Conservation (phyloP, 2,888 invertebrate genomes). For the Sinhomidia bicolor region DNA sequence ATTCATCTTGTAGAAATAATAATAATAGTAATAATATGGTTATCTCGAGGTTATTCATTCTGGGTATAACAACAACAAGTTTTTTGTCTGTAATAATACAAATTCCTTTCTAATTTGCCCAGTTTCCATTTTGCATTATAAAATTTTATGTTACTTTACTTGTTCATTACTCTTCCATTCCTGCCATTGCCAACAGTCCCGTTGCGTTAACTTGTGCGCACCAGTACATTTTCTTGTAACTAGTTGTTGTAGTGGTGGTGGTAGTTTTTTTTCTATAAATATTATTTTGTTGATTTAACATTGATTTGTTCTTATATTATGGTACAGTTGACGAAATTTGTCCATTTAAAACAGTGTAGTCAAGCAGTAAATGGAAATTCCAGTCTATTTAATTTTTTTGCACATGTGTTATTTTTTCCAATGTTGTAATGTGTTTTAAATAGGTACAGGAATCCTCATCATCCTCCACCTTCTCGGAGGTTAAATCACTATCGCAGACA, state of each 20-base stretch:
- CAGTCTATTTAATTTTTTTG: constrained; percentile 34
- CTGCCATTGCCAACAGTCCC: too few relatives aligned
- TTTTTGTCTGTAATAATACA: not conserved
- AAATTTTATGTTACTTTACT: not conserved
- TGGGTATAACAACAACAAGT: constrained; percentile 1
- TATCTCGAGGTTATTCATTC: not conserved
- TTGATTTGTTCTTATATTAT: not conserved
- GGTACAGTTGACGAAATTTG: not conserved
- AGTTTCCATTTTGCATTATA: not conserved
- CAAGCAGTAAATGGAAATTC: not conserved
- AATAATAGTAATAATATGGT: not conserved
- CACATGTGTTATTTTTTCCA: constrained; percentile 41
- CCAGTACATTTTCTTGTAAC: not conserved
- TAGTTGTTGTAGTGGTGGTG: not conserved
- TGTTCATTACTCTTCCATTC: constrained; percentile 18
- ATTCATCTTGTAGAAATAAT: too few relatives aligned
- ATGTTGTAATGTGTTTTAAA: constrained; percentile 44
- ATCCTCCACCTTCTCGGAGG: constrained; percentile 63
- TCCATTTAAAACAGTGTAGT: not conserved
- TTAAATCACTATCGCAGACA: constrained; percentile 78
- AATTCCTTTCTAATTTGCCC: constrained; percentile 4
- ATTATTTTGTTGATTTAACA: constrained; percentile 12
- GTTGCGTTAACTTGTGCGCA: constrained; percentile 3
- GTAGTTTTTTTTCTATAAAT: not conserved
- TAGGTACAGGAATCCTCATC: constrained; percentile 78